phyloP scores from a whole-genome alignment of 2,888 invertebrate genomes.

The Leptogaster cylindrica region DNA sequence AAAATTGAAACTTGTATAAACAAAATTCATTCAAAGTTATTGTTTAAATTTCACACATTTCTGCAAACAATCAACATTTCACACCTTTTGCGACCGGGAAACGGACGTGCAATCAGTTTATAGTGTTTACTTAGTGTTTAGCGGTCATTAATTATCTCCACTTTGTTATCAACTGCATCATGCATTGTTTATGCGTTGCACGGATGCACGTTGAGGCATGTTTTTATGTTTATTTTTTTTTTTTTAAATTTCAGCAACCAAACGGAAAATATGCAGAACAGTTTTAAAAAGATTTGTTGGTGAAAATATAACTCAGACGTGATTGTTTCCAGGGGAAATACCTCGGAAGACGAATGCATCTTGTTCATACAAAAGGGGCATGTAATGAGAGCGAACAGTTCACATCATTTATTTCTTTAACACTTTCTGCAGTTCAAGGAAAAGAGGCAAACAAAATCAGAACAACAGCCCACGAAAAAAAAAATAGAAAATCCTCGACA shows the following conservation, averaged over 20 bases:
- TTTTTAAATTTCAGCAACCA: not conserved
- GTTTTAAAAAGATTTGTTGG: no score
- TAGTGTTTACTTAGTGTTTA: slow-evolving; percentile 26
- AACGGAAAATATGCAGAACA: no score
- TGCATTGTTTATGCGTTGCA: slow-evolving; percentile 17
- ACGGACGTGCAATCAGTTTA: slow-evolving; percentile 23
- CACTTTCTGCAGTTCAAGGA: not conserved
- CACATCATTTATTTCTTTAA: slow-evolving; percentile 8
- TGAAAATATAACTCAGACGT: no score
- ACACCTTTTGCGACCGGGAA: not conserved
- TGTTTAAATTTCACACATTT: slow-evolving; percentile 32
- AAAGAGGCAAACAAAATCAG: not conserved
- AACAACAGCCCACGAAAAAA: not conserved
- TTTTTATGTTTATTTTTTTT: not conserved
- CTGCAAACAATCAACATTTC: slow-evolving; percentile 30
- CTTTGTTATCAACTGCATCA: slow-evolving; percentile 25
- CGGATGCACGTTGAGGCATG: not conserved
- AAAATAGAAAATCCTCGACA: slow-evolving; percentile 6
- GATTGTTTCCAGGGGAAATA: no score
- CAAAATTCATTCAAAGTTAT: no score
- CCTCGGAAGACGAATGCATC: no score
- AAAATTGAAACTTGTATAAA: no score
- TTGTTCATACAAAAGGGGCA: no score
- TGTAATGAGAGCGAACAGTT: slow-evolving; percentile 15
- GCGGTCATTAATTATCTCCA: slow-evolving; percentile 29